Conservation (phyloP, 2,113 vertebrate species). For the Rafetus swinhoei region DNA sequence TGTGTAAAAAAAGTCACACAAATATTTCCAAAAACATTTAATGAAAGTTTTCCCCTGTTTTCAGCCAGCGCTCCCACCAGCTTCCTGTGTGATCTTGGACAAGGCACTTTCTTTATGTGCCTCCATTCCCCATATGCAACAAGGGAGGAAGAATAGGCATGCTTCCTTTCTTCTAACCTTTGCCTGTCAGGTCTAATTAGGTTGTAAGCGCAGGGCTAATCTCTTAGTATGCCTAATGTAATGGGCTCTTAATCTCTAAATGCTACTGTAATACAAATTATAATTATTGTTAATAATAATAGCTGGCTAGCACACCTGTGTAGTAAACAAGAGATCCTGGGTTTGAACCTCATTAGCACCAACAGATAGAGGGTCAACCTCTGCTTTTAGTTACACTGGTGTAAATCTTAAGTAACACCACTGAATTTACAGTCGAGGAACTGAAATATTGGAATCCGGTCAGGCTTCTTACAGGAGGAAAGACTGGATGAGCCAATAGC, state of each 20-base stretch:
- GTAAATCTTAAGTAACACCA: neutral
- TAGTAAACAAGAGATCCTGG: neutral
- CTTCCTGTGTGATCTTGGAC: neutral
- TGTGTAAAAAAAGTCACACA: neutral
- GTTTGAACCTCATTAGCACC: neutral
- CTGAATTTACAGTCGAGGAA: neutral
- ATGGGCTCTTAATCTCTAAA: neutral
- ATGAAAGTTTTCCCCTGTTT: neutral
- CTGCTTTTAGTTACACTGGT: neutral
- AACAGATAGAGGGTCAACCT: neutral
- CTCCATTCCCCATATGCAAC: neutral
- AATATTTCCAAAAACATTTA: neutral
- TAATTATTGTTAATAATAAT: neutral
- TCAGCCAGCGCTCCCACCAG: neutral
- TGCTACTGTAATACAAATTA: fast-evolving
- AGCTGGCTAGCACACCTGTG: neutral
- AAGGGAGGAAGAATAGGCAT: neutral
- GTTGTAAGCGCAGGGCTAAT: neutral
- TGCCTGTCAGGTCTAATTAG: neutral
- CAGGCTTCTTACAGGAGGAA: neutral
- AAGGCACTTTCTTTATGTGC: neutral
- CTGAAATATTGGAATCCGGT: neutral
- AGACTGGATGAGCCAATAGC: neutral
- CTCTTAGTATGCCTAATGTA: neutral
- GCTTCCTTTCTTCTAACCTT: neutral